Base-by-base conservation (phyloP, 2,888 invertebrate genomes). In the Punctoribates punctum region DNA sequence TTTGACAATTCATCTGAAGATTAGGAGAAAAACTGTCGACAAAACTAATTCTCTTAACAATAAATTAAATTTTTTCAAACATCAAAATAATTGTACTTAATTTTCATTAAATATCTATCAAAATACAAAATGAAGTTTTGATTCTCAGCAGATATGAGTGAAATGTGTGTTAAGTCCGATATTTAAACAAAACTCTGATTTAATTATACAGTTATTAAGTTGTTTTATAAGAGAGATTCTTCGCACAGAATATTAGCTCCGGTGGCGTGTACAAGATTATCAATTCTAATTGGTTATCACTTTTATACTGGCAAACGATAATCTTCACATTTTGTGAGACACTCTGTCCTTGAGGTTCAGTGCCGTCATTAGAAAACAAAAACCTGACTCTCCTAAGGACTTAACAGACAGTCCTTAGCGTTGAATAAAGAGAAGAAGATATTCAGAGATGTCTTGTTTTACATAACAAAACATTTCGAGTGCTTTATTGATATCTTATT, bases 291-390 rank as follows among this genome's bases (percentile, higher is more conserved):
- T 65, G 62, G 62, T 65, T 65, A 65, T 65, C 62, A 65, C 62
- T 65, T 34, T 65, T 48, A 15, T 65, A 65, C 8, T 25, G 57
- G 25, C 25, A 25, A 34, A 34, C 34, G 62, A 65, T 65, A 65
- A 65, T 65, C 62, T 65, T 65, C 62, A 34, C 48, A 2, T 6
- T 48, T 17, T n/a, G 3, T 34, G 13, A 25, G 17, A 23, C 17
- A n/a, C 34, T 8, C 25, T 65, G 62, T 20, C 62, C 62, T 65
- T 65, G 62, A 34, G 34, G 34, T 65, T 65, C 62, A 65, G 62
- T 65, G 62, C 62, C 62, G 62, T 65, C 62, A 65, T n/a, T 65
- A 65, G 6, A 65, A 65, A 65, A 48, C 62, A 65, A 65, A 57
- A 65, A 65, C 62, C 62, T 65, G 62, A 57, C 13, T 57, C 57